These are phyloP conservation scores for Phytoseiulus persimilis DNA, from an alignment of 2,888 invertebrate species.

Conservation along the genomic window DNA sequence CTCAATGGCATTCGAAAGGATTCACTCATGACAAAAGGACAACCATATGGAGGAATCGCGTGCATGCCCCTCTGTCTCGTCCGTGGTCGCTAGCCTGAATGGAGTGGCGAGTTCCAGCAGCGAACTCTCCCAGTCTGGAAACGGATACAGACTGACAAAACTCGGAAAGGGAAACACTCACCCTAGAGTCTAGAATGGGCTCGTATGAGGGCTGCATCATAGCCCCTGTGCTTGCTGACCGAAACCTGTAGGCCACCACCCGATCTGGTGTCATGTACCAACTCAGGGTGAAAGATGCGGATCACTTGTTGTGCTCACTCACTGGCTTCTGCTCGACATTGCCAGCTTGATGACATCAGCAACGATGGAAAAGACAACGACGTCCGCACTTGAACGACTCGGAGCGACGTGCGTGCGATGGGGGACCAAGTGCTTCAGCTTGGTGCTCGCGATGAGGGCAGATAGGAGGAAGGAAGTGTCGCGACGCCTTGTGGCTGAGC, in stretches of 20 bases:
- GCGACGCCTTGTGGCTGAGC: background rate
- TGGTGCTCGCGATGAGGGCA: background rate
- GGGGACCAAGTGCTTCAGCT: background rate
- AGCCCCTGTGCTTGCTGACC: constrained; percentile 33
- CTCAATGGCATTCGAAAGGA: background rate
- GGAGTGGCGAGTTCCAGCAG: too few relatives aligned
- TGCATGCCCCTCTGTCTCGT: background rate
- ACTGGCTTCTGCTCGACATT: background rate
- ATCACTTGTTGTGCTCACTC: background rate
- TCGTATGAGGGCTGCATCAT: constrained; percentile 39
- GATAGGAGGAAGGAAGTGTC: background rate
- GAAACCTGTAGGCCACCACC: constrained; percentile 36
- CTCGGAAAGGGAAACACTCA: background rate
- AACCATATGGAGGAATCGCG: background rate
- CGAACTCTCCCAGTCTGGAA: too few relatives aligned
- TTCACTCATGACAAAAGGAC: background rate
- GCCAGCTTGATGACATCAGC: background rate
- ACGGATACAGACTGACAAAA: too few relatives aligned
- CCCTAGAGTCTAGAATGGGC: constrained; percentile 39
- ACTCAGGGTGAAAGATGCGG: constrained; percentile 21
- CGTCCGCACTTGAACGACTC: background rate
- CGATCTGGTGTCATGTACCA: constrained; percentile 34
- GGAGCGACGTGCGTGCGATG: background rate
- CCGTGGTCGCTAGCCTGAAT: background rate
- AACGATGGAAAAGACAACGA: background rate